Percentiles rank a stretch among this genome's conserved stretches.
phyloP scores from a whole-genome alignment of 2,888 invertebrate genomes.

The Coleophora deauratella region DNA sequence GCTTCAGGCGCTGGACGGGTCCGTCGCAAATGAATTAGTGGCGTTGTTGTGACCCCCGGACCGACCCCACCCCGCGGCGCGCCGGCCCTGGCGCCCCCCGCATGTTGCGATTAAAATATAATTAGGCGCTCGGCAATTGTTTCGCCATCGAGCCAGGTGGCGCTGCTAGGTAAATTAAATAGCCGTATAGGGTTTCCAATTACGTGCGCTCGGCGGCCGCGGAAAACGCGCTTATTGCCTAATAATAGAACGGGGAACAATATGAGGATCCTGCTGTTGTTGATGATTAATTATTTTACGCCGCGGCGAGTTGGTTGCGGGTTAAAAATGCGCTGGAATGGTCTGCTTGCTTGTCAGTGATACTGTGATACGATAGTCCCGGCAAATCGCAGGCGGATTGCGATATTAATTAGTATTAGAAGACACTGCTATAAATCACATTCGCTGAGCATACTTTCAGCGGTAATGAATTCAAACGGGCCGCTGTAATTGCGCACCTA shows the following conservation, averaged over 20 bases:
- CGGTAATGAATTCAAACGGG: slow-evolving; percentile 69
- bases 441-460: slow-evolving; percentile 50
- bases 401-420: slow-evolving; percentile 59
- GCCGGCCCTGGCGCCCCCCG: slow-evolving; percentile 19
- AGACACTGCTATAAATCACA: slow-evolving; percentile 64
- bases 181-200: slow-evolving; percentile 66
- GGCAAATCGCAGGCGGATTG: slow-evolving; percentile 41
- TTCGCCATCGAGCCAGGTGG: slow-evolving; percentile 70
- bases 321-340: slow-evolving; percentile 42
- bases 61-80: slow-evolving; percentile 13
- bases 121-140: slow-evolving; percentile 71
- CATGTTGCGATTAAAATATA: slow-evolving; percentile 70
- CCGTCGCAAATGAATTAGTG: slow-evolving; percentile 67
- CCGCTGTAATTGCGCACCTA: slow-evolving; percentile 70
- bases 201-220: slow-evolving; percentile 47
- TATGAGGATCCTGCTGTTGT: slow-evolving; percentile 47
- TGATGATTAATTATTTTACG: slow-evolving; percentile 51
- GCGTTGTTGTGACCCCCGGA: slow-evolving; percentile 29
- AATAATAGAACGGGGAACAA: slow-evolving; percentile 56
- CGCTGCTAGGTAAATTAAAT: slow-evolving; percentile 67
- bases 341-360: slow-evolving; percentile 31
- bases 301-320: slow-evolving; percentile 23
- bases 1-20: slow-evolving; percentile 48
- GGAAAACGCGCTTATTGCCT: slow-evolving; percentile 59
- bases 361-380: slow-evolving; percentile 18